phyloP scores from a whole-genome alignment of 1,140 invertebrate species.

The Mya arenaria region DNA sequence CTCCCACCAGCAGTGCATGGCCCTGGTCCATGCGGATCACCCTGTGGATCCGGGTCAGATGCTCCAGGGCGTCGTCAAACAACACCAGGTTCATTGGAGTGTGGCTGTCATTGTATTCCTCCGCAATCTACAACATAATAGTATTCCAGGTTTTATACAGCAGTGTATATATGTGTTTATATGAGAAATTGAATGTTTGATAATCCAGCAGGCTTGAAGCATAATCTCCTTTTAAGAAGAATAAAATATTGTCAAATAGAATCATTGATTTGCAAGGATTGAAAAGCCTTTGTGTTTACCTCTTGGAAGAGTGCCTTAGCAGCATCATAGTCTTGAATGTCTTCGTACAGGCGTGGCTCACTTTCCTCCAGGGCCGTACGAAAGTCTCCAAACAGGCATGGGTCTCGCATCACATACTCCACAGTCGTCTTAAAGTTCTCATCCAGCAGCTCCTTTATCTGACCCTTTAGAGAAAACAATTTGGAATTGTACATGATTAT shows the following conservation, averaged over 20 bases:
- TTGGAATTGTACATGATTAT: no score
- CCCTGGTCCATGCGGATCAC: slow-evolving; percentile 91
- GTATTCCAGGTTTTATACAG: no score
- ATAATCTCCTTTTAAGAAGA: neutral
- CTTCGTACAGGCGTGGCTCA: slow-evolving; percentile 91
- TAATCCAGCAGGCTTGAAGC: neutral
- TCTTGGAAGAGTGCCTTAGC: slow-evolving; percentile 92
- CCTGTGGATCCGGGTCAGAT: slow-evolving; percentile 92
- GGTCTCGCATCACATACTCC: slow-evolving; percentile 89
- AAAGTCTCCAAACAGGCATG: slow-evolving; percentile 93
- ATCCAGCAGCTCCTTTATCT: slow-evolving; percentile 71
- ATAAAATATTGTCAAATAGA: no score
- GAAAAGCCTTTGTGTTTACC: no score
- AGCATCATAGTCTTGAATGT: slow-evolving; percentile 93
- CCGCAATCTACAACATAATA: slow-evolving; percentile 87
- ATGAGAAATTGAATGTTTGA: no score
- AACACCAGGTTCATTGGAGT: slow-evolving; percentile 88
- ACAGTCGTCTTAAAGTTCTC: slow-evolving; percentile 75
- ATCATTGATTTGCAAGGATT: no score
- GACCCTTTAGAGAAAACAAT: slow-evolving; percentile 65
- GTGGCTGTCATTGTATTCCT: slow-evolving; percentile 90
- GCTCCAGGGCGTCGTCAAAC: slow-evolving; percentile 94
- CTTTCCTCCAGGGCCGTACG: slow-evolving; percentile 90
- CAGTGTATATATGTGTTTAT: no score
- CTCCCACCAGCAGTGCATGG: slow-evolving; percentile 92